A percentile compares a stretch with the other conserved stretches of the same genome.
Evolutionary conservation across 2,888 invertebrate genomes (phyloP).

Genomic region (Hoplodrina blanda): DNA sequence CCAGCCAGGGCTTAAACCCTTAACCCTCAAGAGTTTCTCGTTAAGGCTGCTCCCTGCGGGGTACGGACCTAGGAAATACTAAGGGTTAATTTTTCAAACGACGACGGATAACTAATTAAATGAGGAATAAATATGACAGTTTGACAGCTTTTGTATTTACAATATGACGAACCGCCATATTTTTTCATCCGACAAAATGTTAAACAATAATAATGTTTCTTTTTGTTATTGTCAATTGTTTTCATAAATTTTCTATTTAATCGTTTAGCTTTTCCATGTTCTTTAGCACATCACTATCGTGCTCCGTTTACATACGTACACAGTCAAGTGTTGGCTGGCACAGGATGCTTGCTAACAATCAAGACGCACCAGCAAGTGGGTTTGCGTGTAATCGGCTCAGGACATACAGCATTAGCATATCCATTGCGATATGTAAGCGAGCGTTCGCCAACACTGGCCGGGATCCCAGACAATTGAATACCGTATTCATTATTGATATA

Average conservation of each 20-base stretch:
- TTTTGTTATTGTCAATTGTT: not conserved
- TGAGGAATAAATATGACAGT: too few relatives aligned
- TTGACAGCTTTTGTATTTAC: too few relatives aligned
- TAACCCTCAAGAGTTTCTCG: too few relatives aligned
- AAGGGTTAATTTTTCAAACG: too few relatives aligned
- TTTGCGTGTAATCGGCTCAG: conserved; percentile 82
- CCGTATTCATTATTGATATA: conserved; percentile 73
- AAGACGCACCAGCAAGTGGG: conserved; percentile 74
- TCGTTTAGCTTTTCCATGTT: not conserved
- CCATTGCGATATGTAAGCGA: conserved; percentile 72
- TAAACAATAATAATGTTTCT: too few relatives aligned
- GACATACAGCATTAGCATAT: conserved; percentile 80
- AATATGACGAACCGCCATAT: too few relatives aligned
- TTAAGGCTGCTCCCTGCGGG: too few relatives aligned
- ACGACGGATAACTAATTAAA: too few relatives aligned
- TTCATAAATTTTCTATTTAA: not conserved
- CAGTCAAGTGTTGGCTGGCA: conserved; percentile 51
- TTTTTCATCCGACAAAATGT: too few relatives aligned
- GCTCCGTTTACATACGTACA: conserved; percentile 48
- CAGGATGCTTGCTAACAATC: conserved; percentile 71
- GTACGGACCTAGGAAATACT: too few relatives aligned
- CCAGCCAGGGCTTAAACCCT: too few relatives aligned
- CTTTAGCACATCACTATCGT: conserved; percentile 5
- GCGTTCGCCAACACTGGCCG: conserved; percentile 41
- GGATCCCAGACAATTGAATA: conserved; percentile 66